Conservation (phyloP, 2,797 vertebrate genomes). For the Myripristis murdjan region DNA sequence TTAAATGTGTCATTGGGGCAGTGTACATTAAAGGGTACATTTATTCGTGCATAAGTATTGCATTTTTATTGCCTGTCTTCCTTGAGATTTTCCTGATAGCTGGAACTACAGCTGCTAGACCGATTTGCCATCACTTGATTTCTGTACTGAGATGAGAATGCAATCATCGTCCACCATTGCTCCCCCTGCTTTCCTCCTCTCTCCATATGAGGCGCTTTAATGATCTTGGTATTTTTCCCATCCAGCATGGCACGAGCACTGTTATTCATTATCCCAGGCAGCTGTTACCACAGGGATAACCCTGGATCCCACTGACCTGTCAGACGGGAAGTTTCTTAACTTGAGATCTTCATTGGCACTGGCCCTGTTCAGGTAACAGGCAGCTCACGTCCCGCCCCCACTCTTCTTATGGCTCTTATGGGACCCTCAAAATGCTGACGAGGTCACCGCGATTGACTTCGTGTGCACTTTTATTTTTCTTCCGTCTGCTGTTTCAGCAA, state of each 20-base stretch:
- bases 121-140: not conserved
- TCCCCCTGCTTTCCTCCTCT: not conserved
- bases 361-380: conserved; percentile 46
- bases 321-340: conserved; percentile 55
- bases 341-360: conserved; percentile 71
- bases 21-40: too few relatives aligned
- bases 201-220: conserved; percentile 45
- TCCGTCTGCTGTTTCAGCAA: not conserved
- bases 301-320: conserved; percentile 66
- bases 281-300: conserved; percentile 65
- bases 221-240: conserved; percentile 61
- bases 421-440: not conserved
- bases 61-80: too few relatives aligned
- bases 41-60: too few relatives aligned
- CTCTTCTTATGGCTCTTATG: conserved; percentile 9
- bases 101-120: conserved; percentile 29
- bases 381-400: conserved; percentile 31
- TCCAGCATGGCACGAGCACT: conserved; percentile 61
- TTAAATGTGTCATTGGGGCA: too few relatives aligned
- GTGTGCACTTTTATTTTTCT: not conserved
- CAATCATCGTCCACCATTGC: conserved; percentile 3
- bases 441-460: not conserved
- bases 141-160: conserved; percentile 17
- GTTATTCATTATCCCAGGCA: conserved; percentile 74
- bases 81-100: not conserved